Percentiles rank a stretch among this genome's conserved stretches.
phyloP scores from a whole-genome alignment of 2,113 vertebrate genomes.

The Struthidea cinerea region DNA sequence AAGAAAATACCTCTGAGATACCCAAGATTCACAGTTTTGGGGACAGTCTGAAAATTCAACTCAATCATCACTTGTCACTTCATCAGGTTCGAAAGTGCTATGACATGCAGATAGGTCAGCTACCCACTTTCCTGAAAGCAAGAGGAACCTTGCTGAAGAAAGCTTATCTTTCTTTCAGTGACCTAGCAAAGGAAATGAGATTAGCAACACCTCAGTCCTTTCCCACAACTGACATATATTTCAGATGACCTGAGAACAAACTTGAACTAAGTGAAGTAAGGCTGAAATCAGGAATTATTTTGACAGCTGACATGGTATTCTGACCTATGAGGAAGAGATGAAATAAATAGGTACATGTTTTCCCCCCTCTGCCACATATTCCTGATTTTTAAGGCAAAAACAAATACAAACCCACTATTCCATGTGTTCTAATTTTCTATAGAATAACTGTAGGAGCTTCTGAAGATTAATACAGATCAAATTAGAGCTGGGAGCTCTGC shows the following conservation, averaged over 20 bases:
- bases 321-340: not conserved
- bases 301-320: not conserved
- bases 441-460: not conserved
- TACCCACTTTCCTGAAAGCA: not conserved
- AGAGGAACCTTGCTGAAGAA: not conserved
- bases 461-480: not conserved
- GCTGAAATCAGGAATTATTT: not conserved
- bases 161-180: not conserved
- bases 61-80: not conserved
- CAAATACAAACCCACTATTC: not conserved
- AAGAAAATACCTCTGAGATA: not conserved
- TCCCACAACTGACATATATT: not conserved
- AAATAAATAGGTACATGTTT: not conserved
- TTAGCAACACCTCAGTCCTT: not conserved
- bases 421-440: not conserved
- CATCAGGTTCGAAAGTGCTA: not conserved
- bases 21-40: not conserved
- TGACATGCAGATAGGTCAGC: not conserved
- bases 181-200: not conserved
- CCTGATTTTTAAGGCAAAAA: not conserved
- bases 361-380: not conserved
- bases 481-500: not conserved
- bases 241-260: not conserved
- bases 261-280: not conserved
- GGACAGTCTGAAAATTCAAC: not conserved